These are phyloP conservation scores for Cephalopholis sonnerati DNA, from an alignment of 2,113 vertebrate species.

Conservation along the genomic window DNA sequence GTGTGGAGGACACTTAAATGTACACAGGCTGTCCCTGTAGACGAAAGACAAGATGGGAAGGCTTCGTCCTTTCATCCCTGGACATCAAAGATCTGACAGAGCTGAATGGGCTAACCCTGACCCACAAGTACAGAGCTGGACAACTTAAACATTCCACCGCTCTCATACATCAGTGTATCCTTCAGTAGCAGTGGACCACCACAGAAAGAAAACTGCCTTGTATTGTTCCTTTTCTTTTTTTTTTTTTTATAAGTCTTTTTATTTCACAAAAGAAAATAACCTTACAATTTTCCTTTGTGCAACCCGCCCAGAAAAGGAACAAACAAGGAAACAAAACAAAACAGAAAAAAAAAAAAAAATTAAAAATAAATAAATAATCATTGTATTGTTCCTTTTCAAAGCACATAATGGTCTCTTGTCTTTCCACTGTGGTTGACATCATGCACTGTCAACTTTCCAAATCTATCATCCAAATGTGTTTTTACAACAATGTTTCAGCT, in stretches of 20 bases:
- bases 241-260: too few relatives aligned
- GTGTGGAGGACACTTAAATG: constrained; percentile 60
- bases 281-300: too few relatives aligned
- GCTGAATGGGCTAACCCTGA: constrained; percentile 30
- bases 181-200: constrained; percentile 15
- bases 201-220: too few relatives aligned
- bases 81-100: constrained; percentile 64
- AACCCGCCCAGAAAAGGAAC: too few relatives aligned
- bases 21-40: constrained; percentile 31
- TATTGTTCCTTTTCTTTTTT: too few relatives aligned
- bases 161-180: not conserved
- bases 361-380: too few relatives aligned
- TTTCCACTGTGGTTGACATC: not conserved
- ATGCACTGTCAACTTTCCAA: not conserved
- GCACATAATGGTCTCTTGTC: not conserved
- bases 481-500: not conserved
- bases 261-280: too few relatives aligned
- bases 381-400: not conserved
- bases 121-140: constrained; percentile 13
- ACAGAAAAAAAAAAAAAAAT: not conserved
- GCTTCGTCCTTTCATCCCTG: constrained; percentile 62
- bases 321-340: too few relatives aligned
- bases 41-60: constrained; percentile 41
- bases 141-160: not conserved
- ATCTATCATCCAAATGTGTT: not conserved